These are phyloP conservation scores for Ernsta delagoae DNA, from an alignment of 2,888 invertebrate species.

Conservation along the genomic window DNA sequence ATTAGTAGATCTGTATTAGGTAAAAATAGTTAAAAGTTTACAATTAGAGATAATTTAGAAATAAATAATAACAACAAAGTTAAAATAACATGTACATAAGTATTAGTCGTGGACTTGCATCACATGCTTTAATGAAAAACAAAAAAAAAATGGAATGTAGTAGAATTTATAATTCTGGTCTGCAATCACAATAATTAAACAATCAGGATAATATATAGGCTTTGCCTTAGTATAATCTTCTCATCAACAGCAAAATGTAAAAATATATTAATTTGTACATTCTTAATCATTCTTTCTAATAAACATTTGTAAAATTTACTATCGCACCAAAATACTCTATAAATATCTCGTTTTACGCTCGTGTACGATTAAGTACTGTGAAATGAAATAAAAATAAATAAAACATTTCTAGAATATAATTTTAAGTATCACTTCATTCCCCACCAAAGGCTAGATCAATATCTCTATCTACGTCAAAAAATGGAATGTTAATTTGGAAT, in stretches of 20 bases:
- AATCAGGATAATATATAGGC: conserved; percentile 79
- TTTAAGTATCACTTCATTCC: conserved; percentile 72
- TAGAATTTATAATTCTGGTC: conserved; percentile 82
- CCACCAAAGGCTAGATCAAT: conserved; percentile 66
- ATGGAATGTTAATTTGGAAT: conserved; percentile 48
- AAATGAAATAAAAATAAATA: conserved; percentile 69
- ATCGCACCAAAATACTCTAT: conserved; percentile 83
- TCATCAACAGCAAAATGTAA: conserved; percentile 82
- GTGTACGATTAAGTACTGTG: conserved; percentile 71
- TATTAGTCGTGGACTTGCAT: conserved; percentile 84
- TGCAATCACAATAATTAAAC: conserved; percentile 79
- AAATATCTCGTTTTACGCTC: conserved; percentile 64
- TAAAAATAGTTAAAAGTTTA: conserved; percentile 39
- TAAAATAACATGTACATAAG: conserved; percentile 57
- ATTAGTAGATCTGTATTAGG: conserved; percentile 37
- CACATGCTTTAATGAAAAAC: conserved; percentile 74
- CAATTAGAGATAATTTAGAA: conserved; percentile 56
- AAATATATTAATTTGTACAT: conserved; percentile 85
- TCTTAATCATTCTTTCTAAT: conserved; percentile 71
- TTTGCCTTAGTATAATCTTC: conserved; percentile 75
- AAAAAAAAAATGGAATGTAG: conserved; percentile 77
- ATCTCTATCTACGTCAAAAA: conserved; percentile 42
- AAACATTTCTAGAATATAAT: conserved; percentile 60
- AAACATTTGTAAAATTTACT: conserved; percentile 83
- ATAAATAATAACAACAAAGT: conserved; percentile 56